Evolutionary conservation across 2,113 vertebrate species (phyloP), one percentile per base, ranked within the genome.

Genomic region (Falco punctatus): DNA sequence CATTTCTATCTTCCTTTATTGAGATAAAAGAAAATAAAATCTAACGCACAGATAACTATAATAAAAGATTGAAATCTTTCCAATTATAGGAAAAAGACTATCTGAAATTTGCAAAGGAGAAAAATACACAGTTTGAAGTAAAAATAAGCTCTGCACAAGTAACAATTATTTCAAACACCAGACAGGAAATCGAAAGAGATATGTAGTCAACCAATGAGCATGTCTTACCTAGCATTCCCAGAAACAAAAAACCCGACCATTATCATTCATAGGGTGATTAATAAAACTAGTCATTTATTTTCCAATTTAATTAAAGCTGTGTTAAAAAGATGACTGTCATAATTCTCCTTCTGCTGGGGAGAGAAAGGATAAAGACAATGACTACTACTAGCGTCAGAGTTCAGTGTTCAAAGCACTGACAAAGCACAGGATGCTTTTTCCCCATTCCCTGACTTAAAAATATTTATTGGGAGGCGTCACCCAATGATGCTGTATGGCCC

Each of bases 261-360:
- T 88, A 22, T 30, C 4, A 57, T 69, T 86, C 71, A 66, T 20
- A 16, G 46, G 4, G 4, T 90, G 67, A 90, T 90, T 90, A 88
- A 92, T 90, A 65, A 19, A 86, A 67, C 62, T 87, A 87, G 46
- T 95, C 44, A 86, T 48, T 79, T 93, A 59, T 90, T 95, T 94
- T 80, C 35, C 49, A 88, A 17, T 72, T 64, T 64, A 81, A 69
- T 7, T 87, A 24, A 75, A 92, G 18, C 27, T 57, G 4, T 86
- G 12, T 48, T 86, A 11, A 72, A 40, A 89, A 69, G 44, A 44
- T 86, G 58, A 69, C 11, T 86, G 24, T 67, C 49, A 82, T 35
- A n/a, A 48, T 81, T 42, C 40, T 73, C 21, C 57, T 73, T 83
- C 27, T 95, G 27, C 19, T 62, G 33, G 48, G 8, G 23, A 61